phyloP scores from a whole-genome alignment of 1,140 invertebrate species.

The Trichoplusia ni region DNA sequence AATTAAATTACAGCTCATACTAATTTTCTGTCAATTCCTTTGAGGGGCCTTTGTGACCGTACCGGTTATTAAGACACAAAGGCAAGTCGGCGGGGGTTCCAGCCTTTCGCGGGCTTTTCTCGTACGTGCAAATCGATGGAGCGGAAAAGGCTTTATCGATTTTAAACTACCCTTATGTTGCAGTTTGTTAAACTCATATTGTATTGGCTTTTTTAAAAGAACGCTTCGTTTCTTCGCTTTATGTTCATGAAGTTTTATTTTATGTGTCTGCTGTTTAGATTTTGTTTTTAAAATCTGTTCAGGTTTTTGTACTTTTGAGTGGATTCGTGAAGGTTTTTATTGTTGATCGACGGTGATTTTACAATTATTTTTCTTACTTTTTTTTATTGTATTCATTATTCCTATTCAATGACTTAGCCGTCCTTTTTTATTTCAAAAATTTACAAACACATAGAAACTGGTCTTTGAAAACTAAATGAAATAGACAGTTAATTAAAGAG shows the following conservation, averaged over 20 bases:
- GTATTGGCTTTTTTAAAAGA: conserved; percentile 48
- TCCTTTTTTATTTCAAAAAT: no score
- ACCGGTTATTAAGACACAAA: conserved; percentile 51
- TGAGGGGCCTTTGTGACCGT: conserved; percentile 53
- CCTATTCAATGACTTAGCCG: no score
- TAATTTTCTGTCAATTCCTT: conserved; percentile 58
- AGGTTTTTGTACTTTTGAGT: no score
- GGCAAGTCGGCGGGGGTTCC: conserved; percentile 34
- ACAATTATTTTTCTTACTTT: no score
- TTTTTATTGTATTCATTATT: no score
- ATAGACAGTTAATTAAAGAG: no score
- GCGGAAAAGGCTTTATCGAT: conserved; percentile 57
- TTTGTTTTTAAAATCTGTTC: not conserved
- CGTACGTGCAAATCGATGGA: conserved; percentile 48
- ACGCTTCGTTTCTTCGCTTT: conserved; percentile 20
- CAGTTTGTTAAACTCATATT: conserved; percentile 58
- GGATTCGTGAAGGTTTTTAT: no score
- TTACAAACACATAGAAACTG: no score
- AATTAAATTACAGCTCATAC: conserved; percentile 25
- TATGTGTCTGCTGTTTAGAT: conserved; percentile 1
- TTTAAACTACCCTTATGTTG: conserved; percentile 53
- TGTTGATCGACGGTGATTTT: no score
- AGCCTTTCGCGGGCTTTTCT: conserved; percentile 31
- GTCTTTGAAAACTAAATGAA: no score
- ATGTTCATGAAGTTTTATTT: conserved; percentile 19